Percentiles rank a stretch among this genome's conserved stretches.
Evolutionary conservation across 2,888 invertebrate genomes (phyloP).

Genomic region (Minunthozetes semirufus): DNA sequence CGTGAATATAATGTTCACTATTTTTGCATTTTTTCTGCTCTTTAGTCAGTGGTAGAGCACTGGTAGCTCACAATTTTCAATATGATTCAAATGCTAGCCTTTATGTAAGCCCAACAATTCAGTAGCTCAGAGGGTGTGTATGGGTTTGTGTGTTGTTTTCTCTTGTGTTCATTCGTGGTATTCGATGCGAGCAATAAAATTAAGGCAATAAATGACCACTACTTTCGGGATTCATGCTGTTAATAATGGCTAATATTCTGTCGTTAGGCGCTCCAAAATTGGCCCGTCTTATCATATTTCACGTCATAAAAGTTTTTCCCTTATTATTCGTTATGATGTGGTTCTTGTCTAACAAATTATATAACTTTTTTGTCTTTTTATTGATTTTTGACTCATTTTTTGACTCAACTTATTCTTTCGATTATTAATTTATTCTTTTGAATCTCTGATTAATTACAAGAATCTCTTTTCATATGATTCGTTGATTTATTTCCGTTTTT

Average conservation of each 20-base stretch:
- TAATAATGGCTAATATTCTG: background rate
- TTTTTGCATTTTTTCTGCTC: too few relatives aligned
- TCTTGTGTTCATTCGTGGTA: background rate
- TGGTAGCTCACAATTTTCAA: background rate
- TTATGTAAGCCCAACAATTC: background rate
- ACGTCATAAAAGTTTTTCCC: background rate
- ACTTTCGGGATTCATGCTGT: conserved; percentile 5
- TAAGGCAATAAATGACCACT: conserved; percentile 19
- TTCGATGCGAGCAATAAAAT: background rate
- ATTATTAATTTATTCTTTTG: conserved; percentile 3
- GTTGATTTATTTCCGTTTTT: background rate
- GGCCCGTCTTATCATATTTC: background rate
- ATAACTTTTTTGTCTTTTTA: background rate
- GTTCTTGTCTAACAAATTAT: background rate
- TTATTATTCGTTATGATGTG: background rate
- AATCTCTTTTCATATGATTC: background rate
- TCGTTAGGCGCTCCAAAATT: conserved; percentile 2
- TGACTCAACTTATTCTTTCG: background rate
- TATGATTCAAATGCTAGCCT: background rate
- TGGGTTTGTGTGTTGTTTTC: too few relatives aligned
- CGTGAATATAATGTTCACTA: background rate
- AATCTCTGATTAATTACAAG: background rate
- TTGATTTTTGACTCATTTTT: background rate
- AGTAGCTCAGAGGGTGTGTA: background rate
- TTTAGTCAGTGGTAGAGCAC: too few relatives aligned